Conservation (phyloP, 2,888 invertebrate species). For the Eilema depressum region DNA sequence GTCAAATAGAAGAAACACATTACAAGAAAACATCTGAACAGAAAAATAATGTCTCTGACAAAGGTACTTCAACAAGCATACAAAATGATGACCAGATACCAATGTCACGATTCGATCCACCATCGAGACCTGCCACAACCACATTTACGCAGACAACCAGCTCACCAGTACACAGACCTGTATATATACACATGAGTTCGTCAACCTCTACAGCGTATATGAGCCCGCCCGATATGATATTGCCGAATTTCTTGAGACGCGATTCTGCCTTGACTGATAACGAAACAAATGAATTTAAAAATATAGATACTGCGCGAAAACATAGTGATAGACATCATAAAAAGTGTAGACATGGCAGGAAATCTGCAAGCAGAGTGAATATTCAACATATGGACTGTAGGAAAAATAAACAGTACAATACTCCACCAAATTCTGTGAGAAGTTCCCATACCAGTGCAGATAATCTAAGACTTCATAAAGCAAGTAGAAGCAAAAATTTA, state of each 20-base stretch:
- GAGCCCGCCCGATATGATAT: conserved; percentile 82
- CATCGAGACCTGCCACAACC: conserved; percentile 66
- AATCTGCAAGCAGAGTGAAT: conserved; percentile 36
- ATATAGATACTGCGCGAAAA: conserved; percentile 28
- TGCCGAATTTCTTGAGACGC: conserved; percentile 69
- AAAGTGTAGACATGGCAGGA: conserved; percentile 52
- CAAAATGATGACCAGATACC: conserved; percentile 42
- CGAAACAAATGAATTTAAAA: conserved; percentile 50
- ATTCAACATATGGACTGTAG: conserved; percentile 23
- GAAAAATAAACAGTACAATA: conserved; percentile 35
- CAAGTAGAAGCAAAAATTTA: conserved; percentile 9
- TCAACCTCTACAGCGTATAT: conserved; percentile 84
- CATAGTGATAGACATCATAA: conserved; percentile 27
- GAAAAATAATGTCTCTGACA: conserved; percentile 55
- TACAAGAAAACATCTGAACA: conserved; percentile 10
- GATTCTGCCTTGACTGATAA: conserved; percentile 54
- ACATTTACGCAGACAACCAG: conserved; percentile 76
- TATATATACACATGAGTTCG: conserved; percentile 79
- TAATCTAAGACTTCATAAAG: conserved; percentile 22
- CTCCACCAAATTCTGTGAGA: conserved; percentile 69
- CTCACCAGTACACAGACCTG: conserved; percentile 69
- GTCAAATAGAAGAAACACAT: neutral
- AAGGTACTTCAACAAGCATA: conserved; percentile 54
- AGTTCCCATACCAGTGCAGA: conserved; percentile 28
- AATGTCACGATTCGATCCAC: conserved; percentile 50